A percentile compares a stretch with the other conserved stretches of the same genome.
Conservation (phyloP, 2,888 invertebrate genomes). For the Sesia apiformis region DNA sequence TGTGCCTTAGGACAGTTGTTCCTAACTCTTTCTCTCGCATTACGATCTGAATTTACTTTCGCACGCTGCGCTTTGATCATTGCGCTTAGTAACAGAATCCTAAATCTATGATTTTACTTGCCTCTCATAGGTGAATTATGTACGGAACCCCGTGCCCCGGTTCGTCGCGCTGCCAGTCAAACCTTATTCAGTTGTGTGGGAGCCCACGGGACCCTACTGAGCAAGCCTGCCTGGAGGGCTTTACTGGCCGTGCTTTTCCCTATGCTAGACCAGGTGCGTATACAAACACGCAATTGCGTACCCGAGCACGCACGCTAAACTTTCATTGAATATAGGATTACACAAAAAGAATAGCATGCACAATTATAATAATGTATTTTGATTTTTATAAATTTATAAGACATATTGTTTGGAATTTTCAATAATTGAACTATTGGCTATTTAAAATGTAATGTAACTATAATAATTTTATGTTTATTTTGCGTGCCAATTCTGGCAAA, state of each 20-base stretch:
- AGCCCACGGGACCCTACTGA: conserved; percentile 92
- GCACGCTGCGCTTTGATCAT: neutral
- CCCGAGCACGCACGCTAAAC: no score
- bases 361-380: neutral
- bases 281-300: no score
- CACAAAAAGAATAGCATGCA: neutral
- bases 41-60: neutral
- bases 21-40: no score
- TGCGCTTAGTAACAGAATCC: neutral
- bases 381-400: neutral
- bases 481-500: no score
- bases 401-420: neutral
- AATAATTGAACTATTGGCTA: neutral
- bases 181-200: conserved; percentile 98
- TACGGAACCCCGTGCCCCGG: conserved; percentile 95
- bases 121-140: conserved; percentile 83
- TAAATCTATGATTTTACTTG: neutral
- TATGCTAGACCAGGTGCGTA: conserved; percentile 88
- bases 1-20: no score
- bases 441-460: no score
- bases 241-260: conserved; percentile 96
- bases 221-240: conserved; percentile 93
- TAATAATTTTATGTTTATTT: no score
- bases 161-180: conserved; percentile 97
- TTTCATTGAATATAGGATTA: no score